These are phyloP conservation scores for Epinotia demarniana DNA, from an alignment of 2,888 invertebrate species.

Conservation along the genomic window DNA sequence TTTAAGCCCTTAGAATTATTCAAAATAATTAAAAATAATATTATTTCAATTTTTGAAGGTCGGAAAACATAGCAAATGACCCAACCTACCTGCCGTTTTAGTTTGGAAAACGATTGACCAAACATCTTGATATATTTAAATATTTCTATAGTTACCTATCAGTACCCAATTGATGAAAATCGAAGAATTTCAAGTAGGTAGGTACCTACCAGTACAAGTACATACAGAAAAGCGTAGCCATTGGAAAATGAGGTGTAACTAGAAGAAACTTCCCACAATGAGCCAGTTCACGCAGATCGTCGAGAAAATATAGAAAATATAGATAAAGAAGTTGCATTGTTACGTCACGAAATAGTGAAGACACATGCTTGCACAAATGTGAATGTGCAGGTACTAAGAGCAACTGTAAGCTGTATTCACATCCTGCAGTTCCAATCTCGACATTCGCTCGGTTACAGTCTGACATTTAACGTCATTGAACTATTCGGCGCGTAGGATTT, in stretches of 20 bases:
- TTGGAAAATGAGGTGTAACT: slow-evolving; percentile 4
- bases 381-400: slow-evolving; percentile 18
- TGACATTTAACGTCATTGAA: slow-evolving; percentile 68
- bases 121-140: no score
- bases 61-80: no score
- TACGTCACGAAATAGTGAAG: slow-evolving; percentile 34
- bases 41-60: no score
- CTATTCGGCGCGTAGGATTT: slow-evolving; percentile 49
- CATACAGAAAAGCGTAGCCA: neutral
- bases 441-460: slow-evolving; percentile 58
- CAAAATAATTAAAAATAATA: no score
- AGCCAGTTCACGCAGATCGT: slow-evolving; percentile 10
- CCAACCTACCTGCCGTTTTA: no score
- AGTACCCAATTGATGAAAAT: no score
- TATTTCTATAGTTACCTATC: no score
- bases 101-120: no score
- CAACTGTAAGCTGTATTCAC: slow-evolving; percentile 48
- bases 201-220: no score
- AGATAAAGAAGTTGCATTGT: slow-evolving; percentile 31
- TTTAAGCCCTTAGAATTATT: no score
- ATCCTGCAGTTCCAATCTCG: slow-evolving; percentile 46
- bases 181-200: no score
- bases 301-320: slow-evolving; percentile 22
- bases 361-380: slow-evolving; percentile 29
- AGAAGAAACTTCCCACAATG: slow-evolving; percentile 2